Conservation (phyloP, 2,797 vertebrate genomes). For the Lacerta bilineata region DNA sequence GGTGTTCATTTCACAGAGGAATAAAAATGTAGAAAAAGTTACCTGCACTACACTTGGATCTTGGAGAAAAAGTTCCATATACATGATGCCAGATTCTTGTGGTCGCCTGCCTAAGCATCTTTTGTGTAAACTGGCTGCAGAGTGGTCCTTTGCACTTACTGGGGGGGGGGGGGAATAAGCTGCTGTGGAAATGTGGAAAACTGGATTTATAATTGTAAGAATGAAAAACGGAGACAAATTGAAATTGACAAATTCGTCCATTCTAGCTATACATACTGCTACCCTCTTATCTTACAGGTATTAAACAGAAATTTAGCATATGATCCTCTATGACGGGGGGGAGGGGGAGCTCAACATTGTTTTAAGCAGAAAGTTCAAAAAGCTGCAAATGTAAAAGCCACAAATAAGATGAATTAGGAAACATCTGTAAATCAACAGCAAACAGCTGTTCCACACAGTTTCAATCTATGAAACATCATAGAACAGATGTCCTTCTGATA, state of each 20-base stretch:
- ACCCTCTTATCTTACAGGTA: background rate
- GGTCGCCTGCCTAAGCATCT: background rate
- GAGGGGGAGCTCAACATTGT: background rate
- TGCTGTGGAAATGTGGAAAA: too few species aligned
- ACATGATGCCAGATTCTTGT: background rate
- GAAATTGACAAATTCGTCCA: too few species aligned
- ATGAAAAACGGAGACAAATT: too few species aligned
- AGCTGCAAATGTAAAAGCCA: constrained; percentile 20
- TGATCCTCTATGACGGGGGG: background rate
- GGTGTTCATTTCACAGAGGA: too few species aligned
- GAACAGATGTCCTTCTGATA: background rate
- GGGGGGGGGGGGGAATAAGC: too few species aligned
- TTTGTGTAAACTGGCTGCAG: background rate
- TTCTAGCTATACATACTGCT: background rate
- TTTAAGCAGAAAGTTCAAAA: background rate
- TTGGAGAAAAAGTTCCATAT: background rate
- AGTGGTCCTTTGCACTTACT: too few species aligned
- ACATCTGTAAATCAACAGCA: constrained; percentile 27
- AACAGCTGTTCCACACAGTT: background rate
- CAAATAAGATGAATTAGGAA: background rate
- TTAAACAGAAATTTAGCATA: fast-evolving
- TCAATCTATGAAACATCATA: background rate
- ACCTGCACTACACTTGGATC: background rate
- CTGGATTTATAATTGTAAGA: too few species aligned
- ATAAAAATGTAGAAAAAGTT: background rate